Conservation (phyloP, 1,140 invertebrate species). For the Harpegnathos saltator region DNA sequence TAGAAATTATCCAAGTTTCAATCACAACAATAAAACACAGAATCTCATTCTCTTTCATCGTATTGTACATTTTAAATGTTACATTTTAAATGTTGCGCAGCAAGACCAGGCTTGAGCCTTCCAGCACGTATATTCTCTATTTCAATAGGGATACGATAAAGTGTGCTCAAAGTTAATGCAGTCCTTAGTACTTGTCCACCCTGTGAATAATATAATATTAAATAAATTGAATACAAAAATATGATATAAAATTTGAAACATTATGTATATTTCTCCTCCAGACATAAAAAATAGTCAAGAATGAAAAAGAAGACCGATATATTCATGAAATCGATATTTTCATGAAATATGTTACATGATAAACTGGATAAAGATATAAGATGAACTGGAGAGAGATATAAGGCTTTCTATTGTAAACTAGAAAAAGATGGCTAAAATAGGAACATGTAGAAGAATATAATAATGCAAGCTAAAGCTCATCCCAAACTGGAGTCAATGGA, state of each 20-base stretch:
- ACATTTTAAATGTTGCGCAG: slow-evolving; percentile 95
- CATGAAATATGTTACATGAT: not conserved
- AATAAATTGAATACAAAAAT: no score
- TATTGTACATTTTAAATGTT: slow-evolving; percentile 92
- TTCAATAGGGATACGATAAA: slow-evolving; percentile 90
- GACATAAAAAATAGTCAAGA: slow-evolving; percentile 34
- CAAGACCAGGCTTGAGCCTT: slow-evolving; percentile 92
- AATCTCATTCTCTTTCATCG: slow-evolving; percentile 3
- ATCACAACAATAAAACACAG: not conserved
- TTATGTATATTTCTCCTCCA: not conserved
- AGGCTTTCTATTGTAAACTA: no score
- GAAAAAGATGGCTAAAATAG: no score
- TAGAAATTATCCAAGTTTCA: not conserved
- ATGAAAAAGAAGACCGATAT: not conserved
- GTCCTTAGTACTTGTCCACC: slow-evolving; percentile 96
- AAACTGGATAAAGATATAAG: no score
- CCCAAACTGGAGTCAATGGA: no score
- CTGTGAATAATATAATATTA: no score
- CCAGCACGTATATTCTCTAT: slow-evolving; percentile 93
- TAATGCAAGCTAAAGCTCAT: no score
- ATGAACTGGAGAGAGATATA: no score
- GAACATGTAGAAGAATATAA: no score
- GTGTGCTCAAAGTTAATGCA: slow-evolving; percentile 91
- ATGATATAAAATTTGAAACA: slow-evolving; percentile 35
- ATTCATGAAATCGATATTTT: not conserved